Evolutionary conservation across 2,113 vertebrate genomes (phyloP).

Genomic region (Antennarius striatus): DNA sequence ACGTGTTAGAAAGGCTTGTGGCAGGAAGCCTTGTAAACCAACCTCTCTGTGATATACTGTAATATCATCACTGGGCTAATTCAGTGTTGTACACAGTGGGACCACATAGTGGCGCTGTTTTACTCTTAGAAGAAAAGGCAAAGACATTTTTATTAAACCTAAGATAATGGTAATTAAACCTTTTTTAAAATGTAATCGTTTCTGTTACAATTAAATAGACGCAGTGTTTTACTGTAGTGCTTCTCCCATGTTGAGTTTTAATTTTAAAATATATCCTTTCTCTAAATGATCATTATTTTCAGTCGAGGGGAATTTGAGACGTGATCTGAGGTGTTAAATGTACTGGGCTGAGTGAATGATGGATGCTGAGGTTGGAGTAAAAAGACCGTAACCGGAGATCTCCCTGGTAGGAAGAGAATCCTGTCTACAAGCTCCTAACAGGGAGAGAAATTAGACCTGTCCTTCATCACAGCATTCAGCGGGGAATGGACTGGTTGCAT

Average conservation of each 20-base stretch:
- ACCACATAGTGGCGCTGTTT: slow-evolving; percentile 68
- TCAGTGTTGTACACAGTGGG: slow-evolving; percentile 22
- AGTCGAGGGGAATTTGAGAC: slow-evolving; percentile 60
- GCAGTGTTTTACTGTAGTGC: slow-evolving; percentile 43
- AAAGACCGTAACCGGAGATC: slow-evolving; percentile 65
- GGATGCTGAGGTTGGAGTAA: slow-evolving; percentile 61
- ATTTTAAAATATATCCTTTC: slow-evolving; percentile 33
- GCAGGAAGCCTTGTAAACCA: background rate
- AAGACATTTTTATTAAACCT: slow-evolving; percentile 1
- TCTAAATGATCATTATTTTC: slow-evolving; percentile 48
- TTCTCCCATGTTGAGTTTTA: slow-evolving; percentile 45
- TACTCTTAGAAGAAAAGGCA: slow-evolving; percentile 33
- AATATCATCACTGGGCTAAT: slow-evolving; percentile 21
- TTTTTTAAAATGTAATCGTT: slow-evolving; percentile 27
- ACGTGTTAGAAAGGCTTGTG: background rate
- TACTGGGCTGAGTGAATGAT: slow-evolving; percentile 63
- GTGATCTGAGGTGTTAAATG: slow-evolving; percentile 61
- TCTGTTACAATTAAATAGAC: slow-evolving; percentile 39
- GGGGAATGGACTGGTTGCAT: slow-evolving; percentile 67
- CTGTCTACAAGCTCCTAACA: slow-evolving; percentile 67
- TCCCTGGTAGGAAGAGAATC: slow-evolving; percentile 47
- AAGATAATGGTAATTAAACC: slow-evolving; percentile 28
- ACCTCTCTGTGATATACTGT: background rate
- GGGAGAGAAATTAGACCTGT: slow-evolving; percentile 62
- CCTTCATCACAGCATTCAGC: slow-evolving; percentile 58